Percentiles rank a stretch among this genome's conserved stretches.
phyloP scores from a whole-genome alignment of 2,113 vertebrate genomes.

The Hystrix cristata region DNA sequence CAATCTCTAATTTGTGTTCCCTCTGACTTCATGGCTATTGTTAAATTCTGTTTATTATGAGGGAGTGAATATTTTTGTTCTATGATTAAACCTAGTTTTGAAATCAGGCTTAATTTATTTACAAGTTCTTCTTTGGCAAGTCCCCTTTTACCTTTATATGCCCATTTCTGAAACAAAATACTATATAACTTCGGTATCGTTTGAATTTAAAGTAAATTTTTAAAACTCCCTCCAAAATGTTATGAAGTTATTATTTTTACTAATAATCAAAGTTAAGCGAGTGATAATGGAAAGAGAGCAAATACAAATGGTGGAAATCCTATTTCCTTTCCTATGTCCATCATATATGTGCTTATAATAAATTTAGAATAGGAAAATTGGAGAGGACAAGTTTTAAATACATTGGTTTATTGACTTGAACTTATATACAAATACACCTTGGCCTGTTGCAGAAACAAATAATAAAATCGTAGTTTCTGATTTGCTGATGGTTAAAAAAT shows the following conservation, averaged over 20 bases:
- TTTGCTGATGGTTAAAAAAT: neutral
- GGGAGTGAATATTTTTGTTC: neutral
- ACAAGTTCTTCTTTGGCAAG: neutral
- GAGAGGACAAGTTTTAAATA: neutral
- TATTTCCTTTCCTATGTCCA: neutral
- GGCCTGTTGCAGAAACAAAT: neutral
- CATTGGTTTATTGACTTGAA: neutral
- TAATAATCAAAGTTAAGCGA: neutral
- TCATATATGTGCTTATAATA: neutral
- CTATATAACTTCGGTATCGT: neutral
- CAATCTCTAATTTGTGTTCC: neutral
- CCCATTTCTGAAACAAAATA: neutral
- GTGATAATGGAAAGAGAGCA: neutral
- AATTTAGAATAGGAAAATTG: neutral
- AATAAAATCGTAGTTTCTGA: neutral
- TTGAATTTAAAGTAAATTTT: conserved; percentile 12
- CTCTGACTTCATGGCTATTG: neutral
- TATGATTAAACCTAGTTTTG: neutral
- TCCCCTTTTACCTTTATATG: neutral
- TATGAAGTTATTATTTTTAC: conserved; percentile 10
- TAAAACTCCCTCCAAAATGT: neutral
- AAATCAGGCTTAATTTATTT: neutral
- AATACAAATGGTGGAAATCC: neutral
- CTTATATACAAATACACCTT: neutral
- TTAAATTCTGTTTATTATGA: neutral